Percentiles rank a stretch among this genome's conserved stretches.
phyloP scores from a whole-genome alignment of 1,140 invertebrate species.

The Panulirus ornatus region DNA sequence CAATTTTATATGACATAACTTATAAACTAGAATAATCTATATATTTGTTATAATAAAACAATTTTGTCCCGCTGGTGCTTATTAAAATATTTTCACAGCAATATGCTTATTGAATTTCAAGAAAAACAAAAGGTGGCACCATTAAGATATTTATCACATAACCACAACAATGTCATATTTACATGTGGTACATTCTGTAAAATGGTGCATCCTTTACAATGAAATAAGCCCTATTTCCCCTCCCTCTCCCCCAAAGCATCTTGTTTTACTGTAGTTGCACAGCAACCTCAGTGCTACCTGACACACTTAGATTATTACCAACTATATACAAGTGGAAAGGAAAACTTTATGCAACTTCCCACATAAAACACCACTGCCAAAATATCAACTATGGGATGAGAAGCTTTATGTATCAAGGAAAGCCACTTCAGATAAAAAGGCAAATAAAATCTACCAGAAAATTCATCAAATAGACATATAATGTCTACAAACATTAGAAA shows the following conservation, averaged over 20 bases:
- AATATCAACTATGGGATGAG: slow-evolving; percentile 61
- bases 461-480: slow-evolving; percentile 48
- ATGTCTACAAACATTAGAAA: slow-evolving; percentile 71
- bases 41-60: neutral
- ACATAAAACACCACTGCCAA: slow-evolving; percentile 58
- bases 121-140: slow-evolving; percentile 29
- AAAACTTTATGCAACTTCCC: slow-evolving; percentile 52
- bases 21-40: neutral
- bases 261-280: slow-evolving; percentile 22
- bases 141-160: slow-evolving; percentile 34
- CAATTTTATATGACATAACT: neutral
- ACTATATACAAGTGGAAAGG: slow-evolving; percentile 62
- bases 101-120: neutral
- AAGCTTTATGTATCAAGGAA: slow-evolving; percentile 46
- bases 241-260: slow-evolving; percentile 42
- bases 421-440: slow-evolving; percentile 58
- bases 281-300: slow-evolving; percentile 48
- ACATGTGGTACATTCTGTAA: slow-evolving; percentile 2
- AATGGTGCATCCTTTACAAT: slow-evolving; percentile 50
- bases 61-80: neutral
- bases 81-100: slow-evolving; percentile 10
- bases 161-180: slow-evolving; percentile 6
- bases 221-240: slow-evolving; percentile 16
- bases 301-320: slow-evolving; percentile 40
- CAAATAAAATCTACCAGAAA: slow-evolving; percentile 56